These are phyloP conservation scores for Congeria kusceri DNA, from an alignment of 2,888 invertebrate genomes.

Conservation along the genomic window DNA sequence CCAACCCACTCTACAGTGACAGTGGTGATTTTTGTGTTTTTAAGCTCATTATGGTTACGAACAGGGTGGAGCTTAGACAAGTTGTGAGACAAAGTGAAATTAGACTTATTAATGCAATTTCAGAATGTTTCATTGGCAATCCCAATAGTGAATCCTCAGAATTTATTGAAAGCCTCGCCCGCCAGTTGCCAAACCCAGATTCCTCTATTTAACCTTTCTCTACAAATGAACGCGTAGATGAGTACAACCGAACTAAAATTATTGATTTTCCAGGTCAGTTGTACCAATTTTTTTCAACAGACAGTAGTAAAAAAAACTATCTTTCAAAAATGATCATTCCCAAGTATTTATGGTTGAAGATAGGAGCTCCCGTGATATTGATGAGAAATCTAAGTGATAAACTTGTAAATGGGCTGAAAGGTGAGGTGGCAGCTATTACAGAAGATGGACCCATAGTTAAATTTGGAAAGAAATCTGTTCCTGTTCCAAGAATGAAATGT, in stretches of 20 bases:
- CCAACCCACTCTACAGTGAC: slow-evolving; percentile 35
- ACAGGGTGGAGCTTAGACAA: slow-evolving; percentile 24
- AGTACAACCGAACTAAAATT: slow-evolving; percentile 20
- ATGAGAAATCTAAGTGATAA: slow-evolving; percentile 24
- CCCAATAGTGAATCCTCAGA: not conserved
- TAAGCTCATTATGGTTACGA: slow-evolving; percentile 23
- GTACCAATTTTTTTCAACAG: slow-evolving; percentile 13
- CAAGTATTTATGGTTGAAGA: slow-evolving; percentile 21
- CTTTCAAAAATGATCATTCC: not conserved
- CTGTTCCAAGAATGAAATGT: not conserved
- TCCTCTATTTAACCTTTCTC: not conserved
- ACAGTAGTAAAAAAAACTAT: not conserved
- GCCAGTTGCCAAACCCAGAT: slow-evolving; percentile 1
- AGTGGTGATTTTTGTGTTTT: slow-evolving; percentile 46
- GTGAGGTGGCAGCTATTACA: not conserved
- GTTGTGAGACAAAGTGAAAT: slow-evolving; percentile 11
- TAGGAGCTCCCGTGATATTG: slow-evolving; percentile 26
- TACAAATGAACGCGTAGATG: slow-evolving; percentile 17
- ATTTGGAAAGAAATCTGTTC: not conserved
- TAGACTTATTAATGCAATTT: not conserved
- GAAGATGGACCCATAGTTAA: slow-evolving; percentile 7
- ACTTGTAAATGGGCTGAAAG: slow-evolving; percentile 28
- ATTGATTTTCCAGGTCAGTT: slow-evolving; percentile 8
- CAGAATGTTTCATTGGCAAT: not conserved
- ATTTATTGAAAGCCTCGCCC: not conserved